Evolutionary conservation across 2,113 vertebrate species (phyloP), one percentile per base, ranked within the genome.

Genomic region (Oreochromis tanganicae): DNA sequence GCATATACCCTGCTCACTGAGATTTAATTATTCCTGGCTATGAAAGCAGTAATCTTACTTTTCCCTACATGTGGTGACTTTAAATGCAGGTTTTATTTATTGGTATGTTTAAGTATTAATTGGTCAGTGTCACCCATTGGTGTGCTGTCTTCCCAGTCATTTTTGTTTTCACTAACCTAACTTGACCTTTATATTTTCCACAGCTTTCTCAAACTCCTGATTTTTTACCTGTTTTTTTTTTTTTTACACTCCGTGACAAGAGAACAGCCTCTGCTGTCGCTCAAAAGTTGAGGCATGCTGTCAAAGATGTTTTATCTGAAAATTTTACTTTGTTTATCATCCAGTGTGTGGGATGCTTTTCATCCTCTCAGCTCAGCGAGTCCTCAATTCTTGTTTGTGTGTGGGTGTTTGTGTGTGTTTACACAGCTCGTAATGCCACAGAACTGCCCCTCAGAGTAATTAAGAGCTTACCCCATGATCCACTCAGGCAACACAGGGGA

Each of bases 381-480:
- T 43, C 55, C 24, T 50, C 7, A 24, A 52, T 54, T 57, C 38
- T 36, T 80, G 68, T 75, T n/a, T 85, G 41, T 56, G 82, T 38
- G 29, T 55, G 87, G 71, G 57, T 85, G 16, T 46, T n/a, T 85
- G 29, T 66, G 63, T 80, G 48, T 86, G 84, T 92, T 87, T 92
- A 80, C 79, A 80, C 87, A 78, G 85, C 86, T 87, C 86, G 71
- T 90, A 88, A 92, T 88, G 88, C 81, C 83, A 83, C 89, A 92
- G 90, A 92, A 94, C 88, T 92, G 90, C 92, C 90, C 90, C 89
- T 91, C 34, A 16, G 89, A 91, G 91, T 93, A 95, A 95, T 94
- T 94, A 95, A 95, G 91, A 90, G 91, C 90, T 93, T 93, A 93
- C 85, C 84, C 87, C 17, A 11, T 88, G 92, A 95, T 95, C 94